Base-by-base conservation (phyloP, 2,113 vertebrate genomes). In the Chaetodon trifascialis region DNA sequence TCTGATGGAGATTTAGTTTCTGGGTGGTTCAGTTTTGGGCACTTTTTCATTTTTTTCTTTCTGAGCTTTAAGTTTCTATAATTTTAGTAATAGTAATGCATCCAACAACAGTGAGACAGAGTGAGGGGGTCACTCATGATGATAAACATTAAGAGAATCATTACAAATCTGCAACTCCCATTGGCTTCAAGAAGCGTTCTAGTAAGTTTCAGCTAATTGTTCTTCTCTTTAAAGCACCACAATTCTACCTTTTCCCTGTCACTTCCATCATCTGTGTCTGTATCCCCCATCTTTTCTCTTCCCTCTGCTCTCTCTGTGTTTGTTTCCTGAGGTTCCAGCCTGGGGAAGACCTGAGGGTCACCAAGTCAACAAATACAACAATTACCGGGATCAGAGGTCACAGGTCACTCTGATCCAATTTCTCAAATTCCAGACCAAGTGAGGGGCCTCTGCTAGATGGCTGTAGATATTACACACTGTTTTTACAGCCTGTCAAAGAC, bases 281-380 rank as follows among this genome's bases (percentile, higher is more conserved):
- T 25, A 40, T 54, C 38, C 16, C 2, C 3, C 49, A 49, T 55
- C 56, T 40, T 40, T 51, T 30, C 10, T 52, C 36, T 58, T 12
- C 56, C 8, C 30, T 12, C 14, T 46, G 1, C 15, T 42, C 9
- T 73, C 14, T 66, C n/a, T 80, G 17, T 68, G 30, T 55, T 67
- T 71, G 12, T 49, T 69, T 59, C 73, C 25, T n/a, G 15, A 51
- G 42, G n/a, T 38, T 65, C 36, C 55, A 52, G 38, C n/a, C 58
- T 52, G 46, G 0, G 49, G 4, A 51, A 42, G 25, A 71, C 54
- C 55, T 21, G 14, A 75, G 55, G 65, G 38, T 65, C 58, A 76
- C 59, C 30, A 59, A 42, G 66, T 92, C 85, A 82, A 65, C 67
- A 80, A 86, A 86, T 65, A 85, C 44, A 84, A 80, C 64, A 87